Evolutionary conservation across 2,888 invertebrate species (phyloP), one percentile per base, ranked within the genome.

Genomic region (Stenurella melanura): DNA sequence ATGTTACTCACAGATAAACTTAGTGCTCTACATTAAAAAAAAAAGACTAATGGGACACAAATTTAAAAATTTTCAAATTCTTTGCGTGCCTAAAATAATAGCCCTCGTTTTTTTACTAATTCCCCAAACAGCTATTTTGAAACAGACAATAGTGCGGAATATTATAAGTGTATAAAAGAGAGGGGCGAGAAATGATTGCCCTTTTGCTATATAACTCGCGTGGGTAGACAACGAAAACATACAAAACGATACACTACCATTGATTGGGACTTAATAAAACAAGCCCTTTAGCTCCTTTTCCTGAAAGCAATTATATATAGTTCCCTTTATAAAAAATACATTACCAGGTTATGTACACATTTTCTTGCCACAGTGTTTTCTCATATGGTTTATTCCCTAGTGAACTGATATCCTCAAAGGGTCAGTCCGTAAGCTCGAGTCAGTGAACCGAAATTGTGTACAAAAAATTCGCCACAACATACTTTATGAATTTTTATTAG

Each of bases 281-380:
- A 42, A 19, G 5, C 11, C 15, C 30, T 38, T 5, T 5, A n/a
- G 12, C 6, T 42, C 64, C 12, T 42, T 19, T 6, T 11, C 42
- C 10, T 21, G 19, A 64, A 42, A 42, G 9, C 64, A 64, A 42
- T 64, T 42, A 64, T 50, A 12, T 42, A 64, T 50, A 12, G 19
- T 64, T 64, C 19, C 38, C 18, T 19, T 64, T 15, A 64, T 64
- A 64, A 64, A 64, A 64, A 64, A 64, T 38, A 42, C 64, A 64
- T 19, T 42, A 19, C 15, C n/a, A 19, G 42, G 17, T 42, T 19
- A 18, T 18, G 34, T 63, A 38, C n/a, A 42, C 19, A 21, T 15
- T 15, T 64, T 42, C 64, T 42, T 18, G 38, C 42, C 42, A 10
- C 64, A 42, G 18, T 64, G 38, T 64, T 64, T 64, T 30, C 64